Conservation (phyloP, 2,113 vertebrate species). For the Myiozetetes cayanensis region DNA sequence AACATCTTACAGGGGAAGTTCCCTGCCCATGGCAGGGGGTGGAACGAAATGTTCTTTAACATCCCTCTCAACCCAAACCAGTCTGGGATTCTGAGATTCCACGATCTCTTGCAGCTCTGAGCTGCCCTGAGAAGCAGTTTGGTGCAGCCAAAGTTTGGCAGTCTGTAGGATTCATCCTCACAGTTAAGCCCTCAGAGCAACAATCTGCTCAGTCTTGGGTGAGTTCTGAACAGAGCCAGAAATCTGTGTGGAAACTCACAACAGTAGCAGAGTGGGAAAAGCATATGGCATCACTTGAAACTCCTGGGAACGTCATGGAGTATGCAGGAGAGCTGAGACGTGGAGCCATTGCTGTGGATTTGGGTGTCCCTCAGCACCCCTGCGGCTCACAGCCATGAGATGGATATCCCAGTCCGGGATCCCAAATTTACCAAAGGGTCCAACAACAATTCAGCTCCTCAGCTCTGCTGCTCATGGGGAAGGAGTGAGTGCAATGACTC, state of each 20-base stretch:
- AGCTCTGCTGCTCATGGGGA: neutral
- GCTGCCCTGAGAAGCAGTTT: neutral
- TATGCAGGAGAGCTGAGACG: neutral
- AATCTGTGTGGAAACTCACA: neutral
- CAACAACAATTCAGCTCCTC: neutral
- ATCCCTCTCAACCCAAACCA: neutral
- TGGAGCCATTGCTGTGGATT: neutral
- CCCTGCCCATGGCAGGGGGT: neutral
- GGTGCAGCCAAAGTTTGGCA: neutral
- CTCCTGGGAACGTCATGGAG: neutral
- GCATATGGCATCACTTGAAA: accelerated
- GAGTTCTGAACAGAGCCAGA: neutral
- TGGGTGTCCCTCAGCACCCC: too few species aligned
- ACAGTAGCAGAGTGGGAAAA: neutral
- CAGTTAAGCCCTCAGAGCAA: neutral
- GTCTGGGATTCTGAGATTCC: neutral
- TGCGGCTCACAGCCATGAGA: accelerated
- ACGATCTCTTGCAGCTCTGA: neutral
- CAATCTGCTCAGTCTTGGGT: neutral
- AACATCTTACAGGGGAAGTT: accelerated
- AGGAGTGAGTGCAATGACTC: accelerated
- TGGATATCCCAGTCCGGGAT: neutral
- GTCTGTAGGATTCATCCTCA: neutral
- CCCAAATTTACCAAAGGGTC: neutral
- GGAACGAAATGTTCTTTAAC: neutral